phyloP scores from a whole-genome alignment of 2,797 vertebrate species.

The Sylvilagus floridanus region DNA sequence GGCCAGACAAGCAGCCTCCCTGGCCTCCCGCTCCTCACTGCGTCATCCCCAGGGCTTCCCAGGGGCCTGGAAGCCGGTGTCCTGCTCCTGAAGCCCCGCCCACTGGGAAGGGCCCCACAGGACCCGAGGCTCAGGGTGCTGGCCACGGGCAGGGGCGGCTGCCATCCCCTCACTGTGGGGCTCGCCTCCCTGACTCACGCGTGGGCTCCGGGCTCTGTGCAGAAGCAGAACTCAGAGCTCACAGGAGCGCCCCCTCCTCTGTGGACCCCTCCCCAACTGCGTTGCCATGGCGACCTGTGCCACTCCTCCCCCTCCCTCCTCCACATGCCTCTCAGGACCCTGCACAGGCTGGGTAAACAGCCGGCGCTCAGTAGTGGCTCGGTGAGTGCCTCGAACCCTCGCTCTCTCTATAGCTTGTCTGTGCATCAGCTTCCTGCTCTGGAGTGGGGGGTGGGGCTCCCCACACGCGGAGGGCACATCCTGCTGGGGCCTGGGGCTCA shows the following conservation, averaged over 20 bases:
- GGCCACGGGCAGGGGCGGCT: accelerated
- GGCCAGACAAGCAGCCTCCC: too few species aligned
- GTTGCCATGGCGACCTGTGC: accelerated
- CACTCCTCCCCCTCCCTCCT: too few species aligned
- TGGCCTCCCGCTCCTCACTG: too few species aligned
- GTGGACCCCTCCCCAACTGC: too few species aligned
- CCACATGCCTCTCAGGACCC: too few species aligned
- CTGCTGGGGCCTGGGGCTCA: accelerated
- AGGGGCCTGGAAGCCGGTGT: too few species aligned
- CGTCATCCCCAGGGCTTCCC: too few species aligned
- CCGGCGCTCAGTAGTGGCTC: background rate
- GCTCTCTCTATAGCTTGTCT: accelerated
- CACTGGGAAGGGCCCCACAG: accelerated
- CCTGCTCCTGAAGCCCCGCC: too few species aligned
- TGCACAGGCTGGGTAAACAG: background rate
- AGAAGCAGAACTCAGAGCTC: background rate
- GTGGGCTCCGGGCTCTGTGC: accelerated
- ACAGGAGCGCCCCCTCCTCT: accelerated
- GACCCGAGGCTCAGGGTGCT: accelerated
- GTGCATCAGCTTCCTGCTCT: accelerated
- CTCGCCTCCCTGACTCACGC: accelerated
- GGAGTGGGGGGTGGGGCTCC: too few species aligned
- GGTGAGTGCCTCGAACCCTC: accelerated
- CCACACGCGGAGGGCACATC: too few species aligned
- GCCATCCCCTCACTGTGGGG: accelerated